Percentiles rank a stretch among this genome's conserved stretches.
These are phyloP conservation scores for Cremastobaeus sp. DNA, from an alignment of 2,888 invertebrate genomes.

Conservation along the genomic window DNA sequence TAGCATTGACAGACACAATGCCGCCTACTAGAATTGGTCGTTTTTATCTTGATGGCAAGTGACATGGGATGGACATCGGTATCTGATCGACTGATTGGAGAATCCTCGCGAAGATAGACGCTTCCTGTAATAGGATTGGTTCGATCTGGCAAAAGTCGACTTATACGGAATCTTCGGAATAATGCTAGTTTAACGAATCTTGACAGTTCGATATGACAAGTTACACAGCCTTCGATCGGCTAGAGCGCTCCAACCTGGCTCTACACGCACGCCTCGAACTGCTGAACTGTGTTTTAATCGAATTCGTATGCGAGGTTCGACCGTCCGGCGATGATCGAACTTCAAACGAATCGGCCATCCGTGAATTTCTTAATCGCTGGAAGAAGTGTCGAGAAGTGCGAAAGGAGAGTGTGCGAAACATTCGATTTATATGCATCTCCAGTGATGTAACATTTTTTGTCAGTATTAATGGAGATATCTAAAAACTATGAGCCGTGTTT, in stretches of 20 bases:
- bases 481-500: constrained; percentile 39
- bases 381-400: constrained; percentile 40
- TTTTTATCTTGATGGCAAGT: constrained; percentile 63
- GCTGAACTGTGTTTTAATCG: constrained; percentile 65
- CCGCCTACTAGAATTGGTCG: constrained; percentile 53
- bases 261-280: constrained; percentile 30
- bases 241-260: constrained; percentile 24
- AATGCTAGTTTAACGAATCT: constrained; percentile 67
- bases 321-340: constrained; percentile 44
- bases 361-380: constrained; percentile 51
- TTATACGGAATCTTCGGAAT: constrained; percentile 65
- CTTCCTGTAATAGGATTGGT: constrained; percentile 73
- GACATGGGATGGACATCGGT: constrained; percentile 66
- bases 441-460: constrained; percentile 47
- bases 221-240: constrained; percentile 61
- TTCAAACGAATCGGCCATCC: constrained; percentile 56
- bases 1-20: constrained; percentile 54
- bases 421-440: constrained; percentile 52
- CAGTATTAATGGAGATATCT: constrained; percentile 51
- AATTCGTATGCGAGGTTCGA: constrained; percentile 63
- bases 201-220: constrained; percentile 66
- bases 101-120: constrained; percentile 68
- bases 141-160: constrained; percentile 65
- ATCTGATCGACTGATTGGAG: constrained; percentile 67
- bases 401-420: constrained; percentile 44